A percentile compares a stretch with the other conserved stretches of the same genome.
phyloP scores from a whole-genome alignment of 2,888 invertebrate genomes.

The Sinelater perroti region DNA sequence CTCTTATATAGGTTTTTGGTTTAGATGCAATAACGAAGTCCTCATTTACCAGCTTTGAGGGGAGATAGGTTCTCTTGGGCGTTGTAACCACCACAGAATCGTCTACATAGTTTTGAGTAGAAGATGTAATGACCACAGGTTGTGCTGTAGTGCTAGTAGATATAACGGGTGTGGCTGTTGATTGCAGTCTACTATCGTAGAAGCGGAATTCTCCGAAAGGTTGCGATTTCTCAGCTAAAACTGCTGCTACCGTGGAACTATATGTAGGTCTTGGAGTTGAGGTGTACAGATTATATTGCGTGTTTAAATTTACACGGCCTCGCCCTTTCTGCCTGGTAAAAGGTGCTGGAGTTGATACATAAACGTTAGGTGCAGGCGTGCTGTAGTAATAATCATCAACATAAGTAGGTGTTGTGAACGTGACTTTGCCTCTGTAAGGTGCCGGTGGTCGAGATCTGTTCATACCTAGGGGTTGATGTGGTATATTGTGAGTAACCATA shows the following conservation, averaged over 20 bases:
- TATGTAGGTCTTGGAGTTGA: slow-evolving; percentile 12
- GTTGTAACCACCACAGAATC: slow-evolving; percentile 30
- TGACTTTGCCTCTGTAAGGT: not conserved
- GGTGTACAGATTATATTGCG: not conserved
- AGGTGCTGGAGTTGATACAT: slow-evolving; percentile 20
- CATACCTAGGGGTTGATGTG: slow-evolving; percentile 7
- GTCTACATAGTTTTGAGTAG: slow-evolving; percentile 3
- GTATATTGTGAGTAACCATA: slow-evolving; percentile 40
- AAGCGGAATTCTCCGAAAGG: slow-evolving; percentile 5
- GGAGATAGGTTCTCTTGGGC: slow-evolving; percentile 23
- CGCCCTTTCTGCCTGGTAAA: slow-evolving; percentile 5
- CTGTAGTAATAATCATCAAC: slow-evolving; percentile 18
- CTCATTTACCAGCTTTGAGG: slow-evolving; percentile 10
- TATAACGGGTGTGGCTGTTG: slow-evolving; percentile 20
- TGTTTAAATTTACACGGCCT: not conserved
- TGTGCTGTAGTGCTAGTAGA: slow-evolving; percentile 14
- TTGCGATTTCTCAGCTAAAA: not conserved
- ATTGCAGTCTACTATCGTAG: slow-evolving; percentile 16
- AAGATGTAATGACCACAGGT: not conserved
- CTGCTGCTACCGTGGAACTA: not conserved
- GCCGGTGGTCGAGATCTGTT: slow-evolving; percentile 30
- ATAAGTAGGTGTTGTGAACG: not conserved
- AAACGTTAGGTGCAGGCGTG: slow-evolving; percentile 19
- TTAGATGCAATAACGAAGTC: slow-evolving; percentile 53
- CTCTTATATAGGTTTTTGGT: slow-evolving; percentile 70